These are phyloP conservation scores for Hydriomena furcata DNA, from an alignment of 2,888 invertebrate species.

Conservation along the genomic window DNA sequence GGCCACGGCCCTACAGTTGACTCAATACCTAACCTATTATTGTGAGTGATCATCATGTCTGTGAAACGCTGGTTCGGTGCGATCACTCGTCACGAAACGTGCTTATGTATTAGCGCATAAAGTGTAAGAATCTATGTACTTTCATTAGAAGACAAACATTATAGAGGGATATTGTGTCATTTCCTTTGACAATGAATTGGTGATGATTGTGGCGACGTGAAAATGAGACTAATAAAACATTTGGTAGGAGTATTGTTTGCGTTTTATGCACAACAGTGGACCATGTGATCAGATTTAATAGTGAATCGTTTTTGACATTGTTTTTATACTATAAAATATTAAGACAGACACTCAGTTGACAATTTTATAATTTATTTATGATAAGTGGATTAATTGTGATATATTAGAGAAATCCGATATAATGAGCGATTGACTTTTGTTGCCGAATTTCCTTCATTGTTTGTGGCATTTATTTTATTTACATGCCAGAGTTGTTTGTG, in stretches of 20 bases:
- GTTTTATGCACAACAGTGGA: slow-evolving; percentile 77
- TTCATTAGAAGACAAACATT: slow-evolving; percentile 70
- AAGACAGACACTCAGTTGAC: slow-evolving; percentile 74
- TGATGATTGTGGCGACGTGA: slow-evolving; percentile 75
- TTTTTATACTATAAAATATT: slow-evolving; percentile 71
- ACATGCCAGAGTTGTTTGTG: slow-evolving; percentile 48
- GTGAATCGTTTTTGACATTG: slow-evolving; percentile 80
- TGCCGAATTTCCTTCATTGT: slow-evolving; percentile 50
- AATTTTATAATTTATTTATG: slow-evolving; percentile 81
- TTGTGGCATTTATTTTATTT: slow-evolving; percentile 62
- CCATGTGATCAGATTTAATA: slow-evolving; percentile 76
- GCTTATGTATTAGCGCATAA: slow-evolving; percentile 65
- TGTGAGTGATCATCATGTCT: slow-evolving; percentile 62
- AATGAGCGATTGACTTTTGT: slow-evolving; percentile 62
- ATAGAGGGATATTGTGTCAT: slow-evolving; percentile 63
- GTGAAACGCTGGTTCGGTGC: slow-evolving; percentile 55
- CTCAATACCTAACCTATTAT: slow-evolving; percentile 50
- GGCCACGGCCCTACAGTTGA: slow-evolving; percentile 46
- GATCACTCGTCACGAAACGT: slow-evolving; percentile 52
- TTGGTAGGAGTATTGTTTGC: slow-evolving; percentile 71
- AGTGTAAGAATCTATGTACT: slow-evolving; percentile 74
- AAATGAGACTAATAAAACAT: slow-evolving; percentile 63
- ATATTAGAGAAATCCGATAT: slow-evolving; percentile 63
- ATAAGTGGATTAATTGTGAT: slow-evolving; percentile 81
- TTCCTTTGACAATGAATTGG: slow-evolving; percentile 71